These are phyloP conservation scores for Sinelater perroti DNA, from an alignment of 2,888 invertebrate species.

Conservation along the genomic window DNA sequence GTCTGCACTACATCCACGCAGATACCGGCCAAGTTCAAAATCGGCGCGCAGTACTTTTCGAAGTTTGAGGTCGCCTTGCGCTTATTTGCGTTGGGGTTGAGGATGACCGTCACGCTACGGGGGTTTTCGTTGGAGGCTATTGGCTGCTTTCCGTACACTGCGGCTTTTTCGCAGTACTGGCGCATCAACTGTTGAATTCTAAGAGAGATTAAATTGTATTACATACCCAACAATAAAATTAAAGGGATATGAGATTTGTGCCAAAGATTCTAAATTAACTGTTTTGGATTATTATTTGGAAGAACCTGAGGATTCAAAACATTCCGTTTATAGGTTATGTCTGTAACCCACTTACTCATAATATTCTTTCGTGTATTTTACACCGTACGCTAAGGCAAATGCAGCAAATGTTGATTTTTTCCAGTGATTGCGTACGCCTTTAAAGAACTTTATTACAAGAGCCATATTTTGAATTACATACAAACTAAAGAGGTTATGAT, in stretches of 20 bases:
- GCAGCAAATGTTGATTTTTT: constrained; percentile 83
- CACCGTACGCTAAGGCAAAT: constrained; percentile 74
- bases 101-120: constrained; percentile 82
- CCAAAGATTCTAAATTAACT: too few relatives aligned
- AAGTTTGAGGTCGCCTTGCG: constrained; percentile 75
- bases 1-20: constrained; percentile 80
- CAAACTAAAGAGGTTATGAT: too few relatives aligned
- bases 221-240: not conserved
- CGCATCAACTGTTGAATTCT: constrained; percentile 83
- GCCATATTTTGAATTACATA: constrained; percentile 58
- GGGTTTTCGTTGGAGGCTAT: constrained; percentile 69
- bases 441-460: constrained; percentile 69
- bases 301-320: too few relatives aligned
- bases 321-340: constrained; percentile 19
- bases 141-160: constrained; percentile 72
- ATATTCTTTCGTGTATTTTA: constrained; percentile 73
- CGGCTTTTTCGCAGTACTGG: constrained; percentile 80
- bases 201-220: too few relatives aligned
- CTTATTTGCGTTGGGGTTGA: constrained; percentile 91
- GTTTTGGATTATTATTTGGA: too few relatives aligned
- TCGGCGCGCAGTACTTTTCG: constrained; percentile 91
- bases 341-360: constrained; percentile 74
- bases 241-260: constrained; percentile 13
- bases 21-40: constrained; percentile 90
- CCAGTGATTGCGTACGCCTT: constrained; percentile 83